Percentiles rank a stretch among this genome's conserved stretches.
Conservation (phyloP, 2,113 vertebrate genomes). For the Carassius carassius region DNA sequence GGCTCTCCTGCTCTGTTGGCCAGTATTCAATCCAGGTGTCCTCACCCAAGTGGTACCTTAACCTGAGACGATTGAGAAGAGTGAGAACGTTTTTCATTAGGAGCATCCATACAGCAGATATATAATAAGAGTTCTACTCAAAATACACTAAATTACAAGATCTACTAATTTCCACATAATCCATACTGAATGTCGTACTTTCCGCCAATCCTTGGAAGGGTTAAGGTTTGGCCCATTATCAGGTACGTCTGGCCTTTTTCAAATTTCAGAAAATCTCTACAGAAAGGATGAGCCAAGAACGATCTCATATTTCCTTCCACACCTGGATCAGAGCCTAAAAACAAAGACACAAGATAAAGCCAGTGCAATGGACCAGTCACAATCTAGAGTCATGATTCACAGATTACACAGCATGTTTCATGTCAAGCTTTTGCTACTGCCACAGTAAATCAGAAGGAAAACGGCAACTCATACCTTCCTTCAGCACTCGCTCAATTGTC, state of each 20-base stretch:
- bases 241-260: conserved; percentile 60
- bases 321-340: conserved; percentile 62
- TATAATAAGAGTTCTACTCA: too few species aligned
- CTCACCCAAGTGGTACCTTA: conserved; percentile 67
- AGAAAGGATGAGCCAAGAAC: conserved; percentile 66
- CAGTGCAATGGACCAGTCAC: neutral
- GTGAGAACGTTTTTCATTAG: neutral
- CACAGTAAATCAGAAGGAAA: neutral
- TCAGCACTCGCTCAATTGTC: conserved; percentile 59
- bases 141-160: neutral
- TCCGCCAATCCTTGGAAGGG: conserved; percentile 7
- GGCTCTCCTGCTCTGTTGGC: conserved; percentile 64
- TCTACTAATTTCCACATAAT: neutral
- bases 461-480: conserved; percentile 63
- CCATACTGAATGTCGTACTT: conserved; percentile 30
- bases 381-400: neutral
- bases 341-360: neutral
- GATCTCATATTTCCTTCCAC: conserved; percentile 30
- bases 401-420: too few species aligned
- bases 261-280: conserved; percentile 62
- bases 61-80: conserved; percentile 51
- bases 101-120: neutral
- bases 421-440: too few species aligned
- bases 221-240: conserved; percentile 66
- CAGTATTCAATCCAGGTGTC: conserved; percentile 75